Base-by-base conservation (phyloP, 1,140 invertebrate species). In the Globodera rostochiensis region DNA sequence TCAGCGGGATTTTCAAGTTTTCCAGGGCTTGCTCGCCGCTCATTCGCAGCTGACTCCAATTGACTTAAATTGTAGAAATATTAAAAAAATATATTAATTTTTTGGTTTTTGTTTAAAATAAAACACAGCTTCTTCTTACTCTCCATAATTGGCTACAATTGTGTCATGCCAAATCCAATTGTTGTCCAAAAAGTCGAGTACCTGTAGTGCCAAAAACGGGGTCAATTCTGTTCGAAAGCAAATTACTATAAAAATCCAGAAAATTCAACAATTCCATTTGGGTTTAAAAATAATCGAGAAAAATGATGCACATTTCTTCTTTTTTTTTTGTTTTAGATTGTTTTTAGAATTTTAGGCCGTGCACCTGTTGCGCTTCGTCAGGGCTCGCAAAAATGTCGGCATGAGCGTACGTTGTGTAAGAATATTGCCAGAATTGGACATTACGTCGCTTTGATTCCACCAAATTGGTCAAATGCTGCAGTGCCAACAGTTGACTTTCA, bases 121-220 rank as follows among this genome's bases (percentile, higher is more conserved):
- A 7, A 25, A 4, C 1, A 6, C 36, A 8, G 11, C 15, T 46
- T n/a, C 25, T 45, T 71, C 77, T 69, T 64, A 78, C 77, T 69
- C n/a, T 8, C 77, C 77, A 69, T 64, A 78, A 69, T 78, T 64
- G 13, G 66, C n/a, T 21, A 78, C 70, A 50, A 78, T 50, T 13
- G 25, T 70, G 50, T 50, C 50, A 69, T 47, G 66, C 21, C 36
- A 1, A n/a, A 78, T 78, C 50, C 49, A 21, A 36, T 78, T 78
- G 6, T 78, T 70, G 21, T 45, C 60, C 66, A 78, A 69, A 69
- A 78, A 78, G 13, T 78, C 49, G 46, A 66, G 70, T 15, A 78
- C 57, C 57, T 64, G 13, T 19, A 64, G 8, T 53, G 19, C 2
- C 5, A 64, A 64, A 60, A 64, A 19, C 6, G 19, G 19, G 19